Evolutionary conservation across 2,888 invertebrate species (phyloP).

Genomic region (Andrena bicolor): DNA sequence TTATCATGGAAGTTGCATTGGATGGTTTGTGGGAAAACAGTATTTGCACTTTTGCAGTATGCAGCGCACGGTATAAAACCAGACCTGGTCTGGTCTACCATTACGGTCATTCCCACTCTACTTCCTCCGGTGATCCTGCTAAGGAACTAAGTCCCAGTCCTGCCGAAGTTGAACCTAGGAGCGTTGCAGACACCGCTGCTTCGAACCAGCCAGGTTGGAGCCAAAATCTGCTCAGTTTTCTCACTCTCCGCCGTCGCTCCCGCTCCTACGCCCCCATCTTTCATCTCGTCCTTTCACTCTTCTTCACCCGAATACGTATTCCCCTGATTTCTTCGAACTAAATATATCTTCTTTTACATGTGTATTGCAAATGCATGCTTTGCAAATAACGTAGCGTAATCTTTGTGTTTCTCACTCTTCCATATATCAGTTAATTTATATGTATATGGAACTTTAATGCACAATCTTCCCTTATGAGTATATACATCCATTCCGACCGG

Average conservation of each 20-base stretch:
- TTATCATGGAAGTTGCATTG: conserved; percentile 82
- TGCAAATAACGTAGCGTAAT: conserved; percentile 68
- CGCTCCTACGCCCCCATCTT: conserved; percentile 82
- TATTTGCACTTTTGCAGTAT: conserved; percentile 90
- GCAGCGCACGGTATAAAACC: conserved; percentile 98
- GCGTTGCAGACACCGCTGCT: conserved; percentile 85
- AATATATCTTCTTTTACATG: conserved; percentile 48
- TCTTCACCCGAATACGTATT: conserved; percentile 33
- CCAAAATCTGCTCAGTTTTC: conserved; percentile 87
- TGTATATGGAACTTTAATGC: conserved; percentile 40
- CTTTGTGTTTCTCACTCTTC: conserved; percentile 50
- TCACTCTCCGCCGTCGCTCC: conserved; percentile 80
- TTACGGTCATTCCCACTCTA: conserved; percentile 94
- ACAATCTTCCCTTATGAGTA: conserved; percentile 23
- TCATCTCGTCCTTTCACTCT: conserved; percentile 21
- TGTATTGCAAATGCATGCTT: conserved; percentile 75
- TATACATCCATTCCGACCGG: background rate
- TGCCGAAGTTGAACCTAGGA: conserved; percentile 85
- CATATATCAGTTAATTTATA: conserved; percentile 28
- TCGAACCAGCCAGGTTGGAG: conserved; percentile 86
- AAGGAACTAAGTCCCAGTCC: conserved; percentile 85
- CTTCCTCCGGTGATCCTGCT: conserved; percentile 85
- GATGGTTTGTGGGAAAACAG: conserved; percentile 84
- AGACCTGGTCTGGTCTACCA: conserved; percentile 98
- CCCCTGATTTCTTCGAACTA: conserved; percentile 43